Percentiles rank a stretch among this genome's conserved stretches.
These are phyloP conservation scores for Entomyzon cyanotis DNA, from an alignment of 2,113 vertebrate species.

Conservation along the genomic window DNA sequence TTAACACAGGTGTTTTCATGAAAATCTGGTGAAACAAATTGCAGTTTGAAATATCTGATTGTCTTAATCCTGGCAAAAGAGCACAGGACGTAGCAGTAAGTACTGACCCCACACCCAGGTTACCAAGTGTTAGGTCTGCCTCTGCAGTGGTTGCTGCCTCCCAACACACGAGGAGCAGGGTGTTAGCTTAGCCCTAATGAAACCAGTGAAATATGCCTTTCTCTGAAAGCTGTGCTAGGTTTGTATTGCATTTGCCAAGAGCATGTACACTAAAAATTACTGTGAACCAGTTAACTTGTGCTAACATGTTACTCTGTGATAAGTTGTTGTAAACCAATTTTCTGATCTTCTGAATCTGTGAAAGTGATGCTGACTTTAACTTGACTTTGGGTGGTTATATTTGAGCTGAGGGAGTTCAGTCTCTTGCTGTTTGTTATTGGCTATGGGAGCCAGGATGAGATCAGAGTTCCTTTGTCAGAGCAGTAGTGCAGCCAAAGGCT, in stretches of 20 bases:
- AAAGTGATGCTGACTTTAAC: background rate
- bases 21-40: background rate
- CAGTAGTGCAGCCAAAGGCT: background rate
- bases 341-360: background rate
- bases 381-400: background rate
- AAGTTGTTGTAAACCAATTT: constrained; percentile 42
- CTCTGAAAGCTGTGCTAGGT: background rate
- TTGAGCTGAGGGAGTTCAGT: background rate
- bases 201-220: background rate
- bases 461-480: background rate
- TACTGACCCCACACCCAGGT: background rate
- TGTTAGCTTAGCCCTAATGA: constrained; percentile 22
- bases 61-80: background rate
- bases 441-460: background rate
- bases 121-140: background rate
- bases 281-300: constrained; percentile 48
- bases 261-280: constrained; percentile 24
- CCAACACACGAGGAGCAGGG: background rate
- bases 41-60: background rate
- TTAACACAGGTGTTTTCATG: background rate
- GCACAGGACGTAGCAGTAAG: background rate
- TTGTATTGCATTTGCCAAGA: constrained; percentile 9
- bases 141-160: background rate
- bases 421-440: background rate
- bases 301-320: constrained; percentile 8